These are phyloP conservation scores for Archips crataeganus DNA, from an alignment of 2,888 invertebrate species.

Conservation along the genomic window DNA sequence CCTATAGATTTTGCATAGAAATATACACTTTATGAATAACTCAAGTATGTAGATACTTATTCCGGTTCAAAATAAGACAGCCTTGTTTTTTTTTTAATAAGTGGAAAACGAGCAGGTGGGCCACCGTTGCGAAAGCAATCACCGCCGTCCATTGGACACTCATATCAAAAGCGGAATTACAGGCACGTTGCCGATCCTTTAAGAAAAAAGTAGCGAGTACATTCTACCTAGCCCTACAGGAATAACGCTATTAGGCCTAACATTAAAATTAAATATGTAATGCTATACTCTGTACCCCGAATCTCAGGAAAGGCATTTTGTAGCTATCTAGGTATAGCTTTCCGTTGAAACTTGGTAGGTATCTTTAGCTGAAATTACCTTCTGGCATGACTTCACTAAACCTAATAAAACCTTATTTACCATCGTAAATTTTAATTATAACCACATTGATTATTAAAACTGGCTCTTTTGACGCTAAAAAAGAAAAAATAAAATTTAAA, in stretches of 20 bases:
- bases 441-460: too few species aligned
- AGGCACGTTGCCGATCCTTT: too few species aligned
- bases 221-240: neutral
- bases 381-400: neutral
- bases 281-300: neutral
- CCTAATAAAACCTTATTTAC: neutral
- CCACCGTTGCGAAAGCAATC: too few species aligned
- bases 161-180: too few species aligned
- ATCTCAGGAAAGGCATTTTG: neutral
- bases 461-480: too few species aligned
- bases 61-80: too few species aligned
- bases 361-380: neutral
- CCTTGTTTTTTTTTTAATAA: too few species aligned
- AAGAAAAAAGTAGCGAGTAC: neutral
- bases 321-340: neutral
- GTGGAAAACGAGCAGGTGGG: too few species aligned
- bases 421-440: neutral
- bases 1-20: too few species aligned
- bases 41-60: too few species aligned
- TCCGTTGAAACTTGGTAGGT: neutral
- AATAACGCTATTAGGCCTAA: neutral
- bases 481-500: neutral
- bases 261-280: conserved; percentile 8
- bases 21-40: too few species aligned
- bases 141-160: too few species aligned